Percentiles rank a stretch among this genome's conserved stretches.
These are phyloP conservation scores for Dicentrarchus labrax DNA, from an alignment of 2,113 vertebrate species.

Conservation along the genomic window DNA sequence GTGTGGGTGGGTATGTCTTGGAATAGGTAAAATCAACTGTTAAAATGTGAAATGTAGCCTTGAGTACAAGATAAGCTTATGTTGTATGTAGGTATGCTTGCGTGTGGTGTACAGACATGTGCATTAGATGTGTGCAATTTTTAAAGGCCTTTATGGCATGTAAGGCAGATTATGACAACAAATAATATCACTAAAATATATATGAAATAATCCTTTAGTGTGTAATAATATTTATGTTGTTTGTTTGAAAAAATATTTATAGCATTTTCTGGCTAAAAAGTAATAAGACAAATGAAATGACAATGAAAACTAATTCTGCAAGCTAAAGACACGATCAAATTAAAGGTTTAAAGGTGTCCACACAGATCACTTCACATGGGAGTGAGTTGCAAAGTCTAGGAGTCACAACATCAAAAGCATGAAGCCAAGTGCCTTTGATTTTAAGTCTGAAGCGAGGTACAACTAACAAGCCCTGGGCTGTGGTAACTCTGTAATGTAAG, in stretches of 20 bases:
- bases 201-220: not conserved
- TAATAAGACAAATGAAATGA: not conserved
- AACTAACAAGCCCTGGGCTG: slow-evolving; percentile 48
- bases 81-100: no score
- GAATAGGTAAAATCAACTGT: not conserved
- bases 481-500: slow-evolving; percentile 31
- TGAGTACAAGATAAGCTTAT: not conserved
- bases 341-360: not conserved
- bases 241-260: not conserved
- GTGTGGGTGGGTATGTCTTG: not conserved
- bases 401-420: slow-evolving; percentile 57
- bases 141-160: not conserved
- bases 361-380: slow-evolving; percentile 17
- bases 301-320: not conserved
- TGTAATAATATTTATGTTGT: not conserved
- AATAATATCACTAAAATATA: not conserved
- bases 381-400: slow-evolving; percentile 26
- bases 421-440: slow-evolving; percentile 40
- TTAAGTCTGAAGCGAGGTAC: slow-evolving; percentile 35
- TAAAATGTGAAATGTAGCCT: not conserved
- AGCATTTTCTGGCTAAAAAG: not conserved
- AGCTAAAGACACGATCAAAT: not conserved
- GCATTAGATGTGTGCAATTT: not conserved
- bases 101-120: not conserved
- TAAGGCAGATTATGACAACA: not conserved